Evolutionary conservation across 2,113 vertebrate species (phyloP).

Genomic region (Anoplopoma fimbria): DNA sequence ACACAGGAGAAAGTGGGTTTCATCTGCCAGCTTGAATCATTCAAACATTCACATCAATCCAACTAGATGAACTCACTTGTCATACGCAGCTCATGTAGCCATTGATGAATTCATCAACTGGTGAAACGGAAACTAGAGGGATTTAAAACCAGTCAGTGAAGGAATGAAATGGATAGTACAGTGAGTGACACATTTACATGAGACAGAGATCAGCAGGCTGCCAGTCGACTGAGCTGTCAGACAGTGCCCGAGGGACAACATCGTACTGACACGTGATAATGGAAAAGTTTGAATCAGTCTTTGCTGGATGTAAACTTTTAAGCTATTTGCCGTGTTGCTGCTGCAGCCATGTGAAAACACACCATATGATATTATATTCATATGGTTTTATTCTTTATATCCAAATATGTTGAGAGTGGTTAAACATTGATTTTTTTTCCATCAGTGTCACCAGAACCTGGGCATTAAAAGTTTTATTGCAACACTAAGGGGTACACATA

Average conservation of each 20-base stretch:
- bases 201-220: slow-evolving; percentile 28
- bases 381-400: not conserved
- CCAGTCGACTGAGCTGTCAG: slow-evolving; percentile 1
- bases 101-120: slow-evolving; percentile 4
- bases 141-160: slow-evolving; percentile 23
- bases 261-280: not conserved
- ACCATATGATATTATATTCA: no score
- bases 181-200: slow-evolving; percentile 37
- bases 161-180: slow-evolving; percentile 20
- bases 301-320: not conserved
- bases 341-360: not conserved
- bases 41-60: not conserved
- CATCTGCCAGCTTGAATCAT: not conserved
- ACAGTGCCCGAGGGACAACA: not conserved
- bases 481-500: not conserved
- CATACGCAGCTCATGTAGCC: no score
- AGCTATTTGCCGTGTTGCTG: not conserved
- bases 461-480: not conserved
- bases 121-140: not conserved
- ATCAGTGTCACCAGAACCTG: not conserved
- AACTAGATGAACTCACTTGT: not conserved
- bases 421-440: no score
- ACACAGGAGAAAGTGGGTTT: slow-evolving; percentile 42
- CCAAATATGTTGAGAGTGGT: not conserved
- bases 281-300: not conserved